A percentile compares a stretch with the other conserved stretches of the same genome.
Conservation (phyloP, 2,797 vertebrate species). For the Petrocephalus sullivani region DNA sequence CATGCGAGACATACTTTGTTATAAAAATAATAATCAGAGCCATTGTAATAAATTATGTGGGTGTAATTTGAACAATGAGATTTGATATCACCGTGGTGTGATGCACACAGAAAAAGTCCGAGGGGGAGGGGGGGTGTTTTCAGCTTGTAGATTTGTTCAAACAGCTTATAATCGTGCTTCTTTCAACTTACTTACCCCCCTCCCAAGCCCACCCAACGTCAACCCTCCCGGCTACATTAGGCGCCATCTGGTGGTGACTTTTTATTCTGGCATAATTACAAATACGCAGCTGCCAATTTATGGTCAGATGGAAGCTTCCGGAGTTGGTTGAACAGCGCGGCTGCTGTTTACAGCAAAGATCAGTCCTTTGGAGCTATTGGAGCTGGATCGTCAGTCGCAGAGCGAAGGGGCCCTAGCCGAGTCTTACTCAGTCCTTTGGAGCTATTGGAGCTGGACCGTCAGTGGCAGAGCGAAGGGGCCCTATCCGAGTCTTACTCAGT, state of each 20-base stretch:
- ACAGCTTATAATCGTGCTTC: background rate
- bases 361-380: background rate
- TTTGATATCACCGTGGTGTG: background rate
- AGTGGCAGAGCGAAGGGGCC: no score
- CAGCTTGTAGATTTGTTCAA: background rate
- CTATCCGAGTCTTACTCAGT: no score
- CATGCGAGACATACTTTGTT: background rate
- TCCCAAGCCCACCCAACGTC: background rate
- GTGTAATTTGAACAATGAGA: background rate
- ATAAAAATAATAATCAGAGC: background rate
- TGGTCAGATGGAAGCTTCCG: constrained; percentile 17
- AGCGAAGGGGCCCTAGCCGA: background rate
- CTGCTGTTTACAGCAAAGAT: background rate
- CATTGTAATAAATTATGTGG: background rate
- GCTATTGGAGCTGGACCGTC: no score
- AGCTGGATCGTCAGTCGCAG: background rate
- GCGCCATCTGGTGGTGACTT: constrained; percentile 22
- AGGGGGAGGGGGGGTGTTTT: background rate
- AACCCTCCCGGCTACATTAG: constrained; percentile 13
- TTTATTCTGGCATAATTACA: constrained; percentile 24
- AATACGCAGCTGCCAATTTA: constrained; percentile 25
- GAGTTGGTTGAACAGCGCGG: background rate
- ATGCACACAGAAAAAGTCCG: background rate
- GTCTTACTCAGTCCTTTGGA: background rate
- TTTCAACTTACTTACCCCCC: background rate